These are phyloP conservation scores for Harpalus rufipes DNA, from an alignment of 2,888 invertebrate genomes.

Conservation along the genomic window DNA sequence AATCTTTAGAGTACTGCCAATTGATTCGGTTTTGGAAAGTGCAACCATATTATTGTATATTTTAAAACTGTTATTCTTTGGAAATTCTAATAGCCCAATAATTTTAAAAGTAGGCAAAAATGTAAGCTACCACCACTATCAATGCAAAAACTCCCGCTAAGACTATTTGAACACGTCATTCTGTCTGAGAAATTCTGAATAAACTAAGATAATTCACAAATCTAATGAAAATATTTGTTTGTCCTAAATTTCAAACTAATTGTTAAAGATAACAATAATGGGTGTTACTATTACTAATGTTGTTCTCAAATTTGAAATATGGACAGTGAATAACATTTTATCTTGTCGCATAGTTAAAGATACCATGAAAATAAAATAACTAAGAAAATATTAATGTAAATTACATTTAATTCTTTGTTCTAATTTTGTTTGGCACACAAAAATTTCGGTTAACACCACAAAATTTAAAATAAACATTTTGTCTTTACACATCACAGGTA, in stretches of 20 bases:
- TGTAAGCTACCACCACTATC: constrained; percentile 75
- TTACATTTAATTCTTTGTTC: too few relatives aligned
- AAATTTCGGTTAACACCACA: too few relatives aligned
- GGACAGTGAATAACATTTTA: neutral
- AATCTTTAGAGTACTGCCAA: too few relatives aligned
- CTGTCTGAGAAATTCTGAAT: constrained; percentile 68
- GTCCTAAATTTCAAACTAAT: constrained; percentile 51
- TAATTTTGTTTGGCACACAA: too few relatives aligned
- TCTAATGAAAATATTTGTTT: constrained; percentile 64
- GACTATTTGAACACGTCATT: constrained; percentile 71
- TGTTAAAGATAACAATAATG: neutral
- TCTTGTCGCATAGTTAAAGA: neutral
- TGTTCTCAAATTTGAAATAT: neutral
- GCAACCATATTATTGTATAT: too few relatives aligned
- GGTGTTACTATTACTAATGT: neutral
- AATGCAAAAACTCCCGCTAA: constrained; percentile 73
- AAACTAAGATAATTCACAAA: constrained; percentile 27
- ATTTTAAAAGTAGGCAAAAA: constrained; percentile 72
- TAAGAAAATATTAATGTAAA: neutral
- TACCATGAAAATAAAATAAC: neutral
- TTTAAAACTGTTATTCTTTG: too few relatives aligned
- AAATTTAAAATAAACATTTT: too few relatives aligned
- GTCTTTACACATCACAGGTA: neutral
- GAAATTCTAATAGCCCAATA: too few relatives aligned
- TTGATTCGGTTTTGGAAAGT: too few relatives aligned